Conservation (phyloP, 2,113 vertebrate genomes). For the Terrapene triunguis region DNA sequence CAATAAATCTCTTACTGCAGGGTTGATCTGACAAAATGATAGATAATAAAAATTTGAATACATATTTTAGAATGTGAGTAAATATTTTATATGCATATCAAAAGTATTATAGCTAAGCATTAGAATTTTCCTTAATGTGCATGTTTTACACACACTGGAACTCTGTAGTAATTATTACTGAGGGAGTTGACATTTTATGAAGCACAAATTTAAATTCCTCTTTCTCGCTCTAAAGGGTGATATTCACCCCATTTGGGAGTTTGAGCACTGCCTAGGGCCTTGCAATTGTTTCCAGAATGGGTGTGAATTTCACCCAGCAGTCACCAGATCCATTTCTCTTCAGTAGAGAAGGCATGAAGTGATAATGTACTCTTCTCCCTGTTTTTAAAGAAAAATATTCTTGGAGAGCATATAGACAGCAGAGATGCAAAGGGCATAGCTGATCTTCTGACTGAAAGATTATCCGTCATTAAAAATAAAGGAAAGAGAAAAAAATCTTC, state of each 20-base stretch:
- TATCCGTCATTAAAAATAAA: slow-evolving; percentile 82
- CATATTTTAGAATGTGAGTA: neutral
- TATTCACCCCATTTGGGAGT: neutral
- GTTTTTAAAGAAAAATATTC: slow-evolving; percentile 78
- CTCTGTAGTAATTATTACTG: neutral
- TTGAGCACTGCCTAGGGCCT: neutral
- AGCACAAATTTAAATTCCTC: neutral
- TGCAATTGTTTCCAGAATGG: neutral
- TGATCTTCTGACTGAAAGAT: slow-evolving; percentile 83
- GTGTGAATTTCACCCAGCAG: neutral
- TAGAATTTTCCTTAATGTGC: neutral
- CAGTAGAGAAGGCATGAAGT: neutral
- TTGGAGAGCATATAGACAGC: slow-evolving; percentile 89
- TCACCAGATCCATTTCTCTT: neutral
- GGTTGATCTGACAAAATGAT: neutral
- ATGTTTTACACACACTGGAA: neutral
- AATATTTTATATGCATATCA: neutral
- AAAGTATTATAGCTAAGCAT: neutral
- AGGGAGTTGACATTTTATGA: neutral
- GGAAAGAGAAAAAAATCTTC: slow-evolving; percentile 75
- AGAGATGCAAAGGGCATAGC: slow-evolving; percentile 89
- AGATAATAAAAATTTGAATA: neutral
- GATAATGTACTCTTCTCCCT: neutral
- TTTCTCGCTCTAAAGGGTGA: neutral
- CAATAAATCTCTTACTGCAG: neutral